Conservation (phyloP, 2,797 vertebrate genomes). For the Intellagama lesueurii region DNA sequence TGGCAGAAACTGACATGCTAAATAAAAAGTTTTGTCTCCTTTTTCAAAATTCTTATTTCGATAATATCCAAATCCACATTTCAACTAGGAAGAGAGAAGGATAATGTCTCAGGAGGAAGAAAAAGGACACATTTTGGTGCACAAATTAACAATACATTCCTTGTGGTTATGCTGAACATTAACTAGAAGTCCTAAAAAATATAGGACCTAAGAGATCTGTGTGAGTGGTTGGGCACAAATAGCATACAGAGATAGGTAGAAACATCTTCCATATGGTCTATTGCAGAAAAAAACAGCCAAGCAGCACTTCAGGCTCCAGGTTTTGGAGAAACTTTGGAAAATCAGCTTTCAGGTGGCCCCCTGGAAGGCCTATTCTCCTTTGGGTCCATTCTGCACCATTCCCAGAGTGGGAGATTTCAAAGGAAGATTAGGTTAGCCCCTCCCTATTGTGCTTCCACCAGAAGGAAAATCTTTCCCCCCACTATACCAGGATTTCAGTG, state of each 20-base stretch:
- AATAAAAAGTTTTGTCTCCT: constrained; percentile 64
- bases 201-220: too few relatives aligned
- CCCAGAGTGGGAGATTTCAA: too few relatives aligned
- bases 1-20: constrained; percentile 65
- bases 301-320: neutral
- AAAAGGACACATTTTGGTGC: constrained; percentile 25
- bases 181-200: constrained; percentile 34
- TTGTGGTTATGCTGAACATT: neutral
- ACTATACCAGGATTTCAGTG: too few relatives aligned
- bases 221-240: neutral
- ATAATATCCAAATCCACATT: constrained; percentile 36
- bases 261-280: neutral
- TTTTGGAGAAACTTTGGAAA: neutral
- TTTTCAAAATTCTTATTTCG: constrained; percentile 32
- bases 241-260: neutral
- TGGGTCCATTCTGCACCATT: too few relatives aligned
- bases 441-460: too few relatives aligned
- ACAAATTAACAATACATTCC: constrained; percentile 36
- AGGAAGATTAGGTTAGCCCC: too few relatives aligned
- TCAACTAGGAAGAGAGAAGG: constrained; percentile 62
- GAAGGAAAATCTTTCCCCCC: too few relatives aligned
- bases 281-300: neutral
- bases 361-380: too few relatives aligned
- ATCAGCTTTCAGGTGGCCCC: too few relatives aligned
- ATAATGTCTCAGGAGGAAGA: constrained; percentile 42